Evolutionary conservation across 2,113 vertebrate species (phyloP).

Genomic region (Mustelus asterias): DNA sequence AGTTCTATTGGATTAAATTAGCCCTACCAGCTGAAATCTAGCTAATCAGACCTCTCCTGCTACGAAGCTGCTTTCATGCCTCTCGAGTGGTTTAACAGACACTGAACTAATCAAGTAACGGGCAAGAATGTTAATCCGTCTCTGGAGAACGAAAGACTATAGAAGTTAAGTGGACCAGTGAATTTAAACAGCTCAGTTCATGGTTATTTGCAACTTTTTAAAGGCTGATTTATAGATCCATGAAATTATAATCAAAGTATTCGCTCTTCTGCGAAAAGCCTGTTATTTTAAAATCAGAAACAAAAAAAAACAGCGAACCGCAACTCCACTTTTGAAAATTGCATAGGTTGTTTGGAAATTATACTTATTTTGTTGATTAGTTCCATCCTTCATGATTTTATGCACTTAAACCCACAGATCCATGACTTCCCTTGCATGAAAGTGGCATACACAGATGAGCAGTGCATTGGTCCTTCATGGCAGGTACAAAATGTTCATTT

Average conservation of each 20-base stretch:
- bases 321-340: background rate
- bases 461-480: background rate
- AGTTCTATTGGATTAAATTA: conserved; percentile 30
- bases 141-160: background rate
- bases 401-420: background rate
- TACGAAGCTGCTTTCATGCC: background rate
- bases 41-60: conserved; percentile 17
- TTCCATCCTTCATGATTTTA: background rate
- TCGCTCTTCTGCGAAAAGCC: background rate
- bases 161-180: conserved; percentile 17
- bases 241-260: background rate
- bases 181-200: conserved; percentile 1
- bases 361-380: background rate
- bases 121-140: conserved; percentile 9
- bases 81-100: conserved; percentile 26
- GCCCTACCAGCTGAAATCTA: background rate
- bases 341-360: background rate
- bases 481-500: background rate
- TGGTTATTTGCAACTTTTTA: background rate
- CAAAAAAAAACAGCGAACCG: background rate
- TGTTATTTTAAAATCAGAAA: background rate
- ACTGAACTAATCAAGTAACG: conserved; percentile 26
- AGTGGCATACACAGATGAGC: background rate
- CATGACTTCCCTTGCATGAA: background rate
- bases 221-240: background rate